Conservation (phyloP, 2,113 vertebrate species). For the Elgaria multicarinata region DNA sequence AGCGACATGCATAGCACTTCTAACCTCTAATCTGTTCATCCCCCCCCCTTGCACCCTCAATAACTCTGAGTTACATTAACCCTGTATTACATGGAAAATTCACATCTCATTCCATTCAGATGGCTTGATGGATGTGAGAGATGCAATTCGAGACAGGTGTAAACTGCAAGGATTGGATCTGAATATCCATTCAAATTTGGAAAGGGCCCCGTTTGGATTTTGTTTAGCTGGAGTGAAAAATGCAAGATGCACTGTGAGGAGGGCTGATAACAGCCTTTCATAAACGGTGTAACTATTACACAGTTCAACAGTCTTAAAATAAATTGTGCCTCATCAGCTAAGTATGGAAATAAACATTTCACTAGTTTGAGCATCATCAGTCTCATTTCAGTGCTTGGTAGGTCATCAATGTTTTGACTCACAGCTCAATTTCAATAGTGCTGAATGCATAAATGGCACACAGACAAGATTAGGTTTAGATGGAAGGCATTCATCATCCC, state of each 20-base stretch:
- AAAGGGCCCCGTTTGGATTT: constrained; percentile 12
- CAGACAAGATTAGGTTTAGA: constrained; percentile 31
- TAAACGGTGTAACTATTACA: constrained; percentile 52
- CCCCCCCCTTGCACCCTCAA: background rate
- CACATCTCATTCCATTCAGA: background rate
- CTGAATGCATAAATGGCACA: constrained; percentile 32
- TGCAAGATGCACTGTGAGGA: constrained; percentile 31
- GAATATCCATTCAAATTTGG: background rate
- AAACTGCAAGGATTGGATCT: background rate
- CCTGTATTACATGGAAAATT: background rate
- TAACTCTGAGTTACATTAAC: background rate
- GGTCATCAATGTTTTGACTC: constrained; percentile 54
- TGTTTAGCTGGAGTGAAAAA: background rate
- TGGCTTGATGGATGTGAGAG: background rate
- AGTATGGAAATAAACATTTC: constrained; percentile 61
- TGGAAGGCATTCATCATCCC: background rate
- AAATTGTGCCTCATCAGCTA: constrained; percentile 59
- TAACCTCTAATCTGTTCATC: background rate
- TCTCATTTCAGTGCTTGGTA: constrained; percentile 37
- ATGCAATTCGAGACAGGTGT: background rate
- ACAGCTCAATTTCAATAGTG: constrained; percentile 35
- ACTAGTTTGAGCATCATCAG: constrained; percentile 32
- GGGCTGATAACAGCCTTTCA: constrained; percentile 44
- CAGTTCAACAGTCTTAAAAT: constrained; percentile 57
- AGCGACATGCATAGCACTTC: background rate